Conservation (phyloP, 1,140 invertebrate species). For the Mycetomoellerius zeteki region DNA sequence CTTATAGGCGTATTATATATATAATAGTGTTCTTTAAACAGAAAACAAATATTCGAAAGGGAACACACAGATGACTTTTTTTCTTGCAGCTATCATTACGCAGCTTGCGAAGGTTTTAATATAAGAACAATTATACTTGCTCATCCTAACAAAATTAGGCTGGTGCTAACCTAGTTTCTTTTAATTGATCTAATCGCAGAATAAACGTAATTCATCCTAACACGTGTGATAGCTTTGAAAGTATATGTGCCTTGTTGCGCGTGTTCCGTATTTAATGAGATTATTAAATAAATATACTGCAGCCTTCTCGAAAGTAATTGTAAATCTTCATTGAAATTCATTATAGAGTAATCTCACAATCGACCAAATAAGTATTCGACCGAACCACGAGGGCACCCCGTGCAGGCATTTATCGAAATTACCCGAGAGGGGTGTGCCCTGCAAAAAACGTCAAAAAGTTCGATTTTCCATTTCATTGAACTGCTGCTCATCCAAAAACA, state of each 20-base stretch:
- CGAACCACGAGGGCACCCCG: constrained; percentile 78
- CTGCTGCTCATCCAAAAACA: constrained; percentile 80
- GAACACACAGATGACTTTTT: constrained; percentile 62
- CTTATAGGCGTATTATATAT: neutral
- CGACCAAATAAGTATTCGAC: constrained; percentile 84
- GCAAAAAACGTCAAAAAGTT: constrained; percentile 79
- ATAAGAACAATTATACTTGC: constrained; percentile 72
- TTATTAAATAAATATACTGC: constrained; percentile 71
- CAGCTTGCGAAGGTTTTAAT: constrained; percentile 66
- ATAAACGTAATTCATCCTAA: constrained; percentile 76
- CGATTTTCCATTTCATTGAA: constrained; percentile 80
- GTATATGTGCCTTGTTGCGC: constrained; percentile 84
- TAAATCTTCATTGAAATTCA: constrained; percentile 81
- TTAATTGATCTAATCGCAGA: constrained; percentile 73
- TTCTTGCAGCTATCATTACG: constrained; percentile 61
- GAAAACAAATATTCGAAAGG: constrained; percentile 18
- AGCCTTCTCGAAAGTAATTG: constrained; percentile 71
- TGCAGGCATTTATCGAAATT: constrained; percentile 78
- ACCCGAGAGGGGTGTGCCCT: constrained; percentile 74
- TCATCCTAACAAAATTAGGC: constrained; percentile 78
- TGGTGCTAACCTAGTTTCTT: constrained; percentile 78
- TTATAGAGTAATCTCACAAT: constrained; percentile 84
- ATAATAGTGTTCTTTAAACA: neutral
- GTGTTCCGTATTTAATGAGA: constrained; percentile 81
- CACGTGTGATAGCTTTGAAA: constrained; percentile 81